A percentile compares a stretch with the other conserved stretches of the same genome.
These are phyloP conservation scores for Smithornis capensis DNA, from an alignment of 2,113 vertebrate species.

Conservation along the genomic window DNA sequence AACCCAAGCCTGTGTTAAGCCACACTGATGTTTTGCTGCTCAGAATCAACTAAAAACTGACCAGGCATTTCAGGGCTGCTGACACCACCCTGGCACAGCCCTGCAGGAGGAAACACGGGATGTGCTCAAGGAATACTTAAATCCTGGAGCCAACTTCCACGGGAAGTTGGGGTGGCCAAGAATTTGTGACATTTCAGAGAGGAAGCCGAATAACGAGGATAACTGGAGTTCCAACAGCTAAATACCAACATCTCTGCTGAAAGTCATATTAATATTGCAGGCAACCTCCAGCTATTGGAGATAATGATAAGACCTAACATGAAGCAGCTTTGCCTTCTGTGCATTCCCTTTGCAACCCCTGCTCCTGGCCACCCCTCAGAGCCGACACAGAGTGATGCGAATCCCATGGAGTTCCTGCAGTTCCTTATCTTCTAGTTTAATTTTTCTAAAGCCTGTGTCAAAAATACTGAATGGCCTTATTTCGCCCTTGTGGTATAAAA, in stretches of 20 bases:
- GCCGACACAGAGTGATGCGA: accelerated
- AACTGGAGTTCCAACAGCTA: not conserved
- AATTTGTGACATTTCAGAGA: conserved; percentile 21
- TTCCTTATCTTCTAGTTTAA: not conserved
- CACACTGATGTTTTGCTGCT: accelerated
- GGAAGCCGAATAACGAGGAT: conserved; percentile 32
- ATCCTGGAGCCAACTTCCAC: not conserved
- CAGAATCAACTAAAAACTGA: not conserved
- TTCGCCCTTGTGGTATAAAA: not conserved
- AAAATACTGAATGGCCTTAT: not conserved
- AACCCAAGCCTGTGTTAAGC: not conserved
- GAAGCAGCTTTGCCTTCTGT: not conserved
- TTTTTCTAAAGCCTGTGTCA: not conserved
- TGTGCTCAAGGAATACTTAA: not conserved
- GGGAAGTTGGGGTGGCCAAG: conserved; percentile 13
- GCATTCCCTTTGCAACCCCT: not conserved
- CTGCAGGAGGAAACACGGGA: not conserved
- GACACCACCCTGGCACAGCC: not conserved
- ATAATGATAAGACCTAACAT: not conserved
- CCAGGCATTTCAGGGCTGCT: not conserved
- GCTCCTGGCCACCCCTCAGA: not conserved
- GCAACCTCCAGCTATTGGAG: not conserved
- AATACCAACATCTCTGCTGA: conserved; percentile 1
- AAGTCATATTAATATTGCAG: not conserved
- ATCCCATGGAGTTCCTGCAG: not conserved